Evolutionary conservation across 2,113 vertebrate species (phyloP), one percentile per base, ranked within the genome.

Genomic region (Sylvia atricapilla): DNA sequence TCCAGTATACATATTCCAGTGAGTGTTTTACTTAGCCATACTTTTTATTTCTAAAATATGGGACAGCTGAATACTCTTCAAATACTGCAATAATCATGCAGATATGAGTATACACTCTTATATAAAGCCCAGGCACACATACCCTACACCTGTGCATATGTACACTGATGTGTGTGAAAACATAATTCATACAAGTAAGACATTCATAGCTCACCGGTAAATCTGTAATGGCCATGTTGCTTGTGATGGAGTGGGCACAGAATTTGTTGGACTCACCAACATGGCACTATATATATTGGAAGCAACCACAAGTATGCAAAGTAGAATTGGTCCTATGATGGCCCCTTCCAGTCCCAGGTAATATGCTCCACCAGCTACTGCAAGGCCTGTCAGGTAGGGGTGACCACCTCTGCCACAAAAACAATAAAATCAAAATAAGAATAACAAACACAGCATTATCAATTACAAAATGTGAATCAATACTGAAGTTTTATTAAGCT

Each of bases 281-380:
- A 99, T 99, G 93, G 99, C 99, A 70, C 99, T 99, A 87, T 99
- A 99, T 97, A 99, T 99, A 97, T 99, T 99, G 75, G 99, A 99
- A 39, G 99, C 99, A 74, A 99, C 99, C 84, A 99, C 99, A 68
- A 99, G 98, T 95, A 99, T 99, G 95, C 99, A 99, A 80, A 99
- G 99, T 21, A 99, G 98, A 93, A 99, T 99, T 77, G 99, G 99
- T 69, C 99, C 99, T 27, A 99, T 99, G 95, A 99, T 99, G 19
- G 99, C 99, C 49, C 99, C 99, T 96, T 99, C 99, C 62, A 99
- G 97, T 56, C 99, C 99, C 68, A 99, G 97, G 94, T 99, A 99
- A 96, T 99, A 99, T 0, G 99, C 99, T 49, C 99, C 99, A 3
- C 99, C 99, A 68, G 99, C 99, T 83, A 99, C 99, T 0, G 99